Conservation (phyloP, 2,888 invertebrate species). For the Halocaridina rubra region DNA sequence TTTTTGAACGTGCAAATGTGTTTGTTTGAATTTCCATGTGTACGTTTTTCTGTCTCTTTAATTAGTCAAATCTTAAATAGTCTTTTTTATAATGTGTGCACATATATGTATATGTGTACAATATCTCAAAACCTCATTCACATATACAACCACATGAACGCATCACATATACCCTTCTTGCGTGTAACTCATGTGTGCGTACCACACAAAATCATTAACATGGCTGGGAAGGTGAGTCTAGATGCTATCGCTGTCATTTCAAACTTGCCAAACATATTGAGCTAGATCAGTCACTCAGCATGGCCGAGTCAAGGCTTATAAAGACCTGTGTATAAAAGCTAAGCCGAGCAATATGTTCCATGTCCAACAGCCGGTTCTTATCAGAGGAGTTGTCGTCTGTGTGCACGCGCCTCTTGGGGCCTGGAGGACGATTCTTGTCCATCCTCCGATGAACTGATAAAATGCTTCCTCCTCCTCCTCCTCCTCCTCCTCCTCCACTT, state of each 20-base stretch:
- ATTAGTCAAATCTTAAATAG: too few relatives aligned
- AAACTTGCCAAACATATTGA: background rate
- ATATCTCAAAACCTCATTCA: too few relatives aligned
- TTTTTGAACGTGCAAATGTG: too few relatives aligned
- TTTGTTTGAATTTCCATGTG: too few relatives aligned
- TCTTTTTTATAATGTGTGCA: too few relatives aligned
- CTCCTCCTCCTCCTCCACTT: background rate
- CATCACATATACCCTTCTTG: too few relatives aligned
- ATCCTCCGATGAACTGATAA: constrained; percentile 49
- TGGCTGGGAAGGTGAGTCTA: too few relatives aligned
- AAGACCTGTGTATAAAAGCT: background rate
- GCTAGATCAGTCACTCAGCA: background rate
- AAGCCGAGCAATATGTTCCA: constrained; percentile 25
- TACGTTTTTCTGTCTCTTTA: too few relatives aligned
- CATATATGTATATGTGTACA: too few relatives aligned
- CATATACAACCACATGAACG: too few relatives aligned
- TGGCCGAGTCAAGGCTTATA: background rate
- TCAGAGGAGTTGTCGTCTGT: constrained; percentile 17
- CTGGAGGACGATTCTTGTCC: constrained; percentile 32
- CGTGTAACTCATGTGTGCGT: too few relatives aligned
- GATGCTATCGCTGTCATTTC: background rate
- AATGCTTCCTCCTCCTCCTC: background rate
- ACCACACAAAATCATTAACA: background rate
- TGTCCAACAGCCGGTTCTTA: constrained; percentile 31
- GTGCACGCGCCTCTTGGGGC: constrained; percentile 34